A percentile compares a stretch with the other conserved stretches of the same genome.
phyloP scores from a whole-genome alignment of 2,888 invertebrate species.

The Apotomis betuletana region DNA sequence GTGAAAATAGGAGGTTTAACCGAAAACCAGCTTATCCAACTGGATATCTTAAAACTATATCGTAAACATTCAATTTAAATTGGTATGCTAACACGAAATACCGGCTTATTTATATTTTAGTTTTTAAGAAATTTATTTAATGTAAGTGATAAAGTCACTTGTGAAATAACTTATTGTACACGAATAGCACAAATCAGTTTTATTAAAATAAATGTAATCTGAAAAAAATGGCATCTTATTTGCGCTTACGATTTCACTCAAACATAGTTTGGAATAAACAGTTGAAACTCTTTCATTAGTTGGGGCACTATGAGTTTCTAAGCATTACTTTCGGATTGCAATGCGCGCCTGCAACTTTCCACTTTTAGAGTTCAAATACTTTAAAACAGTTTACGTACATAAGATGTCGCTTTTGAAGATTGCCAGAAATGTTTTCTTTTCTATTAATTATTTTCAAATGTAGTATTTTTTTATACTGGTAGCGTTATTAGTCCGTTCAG shows the following conservation, averaged over 20 bases:
- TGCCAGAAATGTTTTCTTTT: not conserved
- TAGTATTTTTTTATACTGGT: conserved; percentile 23
- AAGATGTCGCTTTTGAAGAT: conserved; percentile 13
- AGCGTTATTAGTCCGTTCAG: conserved; percentile 23
- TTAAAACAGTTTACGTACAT: not conserved
- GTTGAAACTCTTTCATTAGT: too few relatives aligned
- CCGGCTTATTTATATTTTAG: conserved; percentile 40
- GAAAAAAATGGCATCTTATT: not conserved
- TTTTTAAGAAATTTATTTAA: conserved; percentile 36
- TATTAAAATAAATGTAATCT: conserved; percentile 14
- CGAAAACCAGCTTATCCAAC: not conserved
- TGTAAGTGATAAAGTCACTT: conserved; percentile 30
- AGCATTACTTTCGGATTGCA: too few relatives aligned
- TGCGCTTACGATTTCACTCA: not conserved
- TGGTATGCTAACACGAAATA: conserved; percentile 30
- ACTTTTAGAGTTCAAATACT: not conserved
- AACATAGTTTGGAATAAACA: not conserved
- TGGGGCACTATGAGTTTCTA: too few relatives aligned
- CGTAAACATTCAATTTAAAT: conserved; percentile 17
- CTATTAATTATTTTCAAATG: conserved; percentile 1
- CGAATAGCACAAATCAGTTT: conserved; percentile 34
- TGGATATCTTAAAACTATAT: not conserved
- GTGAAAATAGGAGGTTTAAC: not conserved
- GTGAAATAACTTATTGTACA: conserved; percentile 23
- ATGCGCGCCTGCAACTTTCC: too few relatives aligned